A percentile compares a stretch with the other conserved stretches of the same genome.
Conservation (phyloP, 2,888 invertebrate genomes). For the Matsumyia berberina region DNA sequence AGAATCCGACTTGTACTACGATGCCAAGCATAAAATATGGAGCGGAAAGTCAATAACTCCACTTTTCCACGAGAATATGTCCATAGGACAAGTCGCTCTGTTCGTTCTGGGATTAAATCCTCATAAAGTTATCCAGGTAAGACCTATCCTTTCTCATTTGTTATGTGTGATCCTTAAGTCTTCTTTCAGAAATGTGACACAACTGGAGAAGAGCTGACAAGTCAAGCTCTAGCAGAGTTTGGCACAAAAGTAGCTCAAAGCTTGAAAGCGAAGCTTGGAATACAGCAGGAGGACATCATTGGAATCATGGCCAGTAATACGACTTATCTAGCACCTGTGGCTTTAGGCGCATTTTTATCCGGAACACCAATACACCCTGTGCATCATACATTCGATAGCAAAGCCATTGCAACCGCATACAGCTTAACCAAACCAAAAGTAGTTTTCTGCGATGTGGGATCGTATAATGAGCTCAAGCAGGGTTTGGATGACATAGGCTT, state of each 20-base stretch:
- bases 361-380: constrained; percentile 81
- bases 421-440: constrained; percentile 81
- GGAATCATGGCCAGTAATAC: constrained; percentile 80
- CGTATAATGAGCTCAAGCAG: constrained; percentile 78
- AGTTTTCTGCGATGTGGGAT: constrained; percentile 81
- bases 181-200: constrained; percentile 74
- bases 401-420: constrained; percentile 79
- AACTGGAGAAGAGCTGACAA: constrained; percentile 79
- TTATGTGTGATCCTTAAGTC: background rate
- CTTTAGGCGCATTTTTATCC: constrained; percentile 79
- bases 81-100: constrained; percentile 80
- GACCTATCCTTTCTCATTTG: background rate
- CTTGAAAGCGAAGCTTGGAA: constrained; percentile 49
- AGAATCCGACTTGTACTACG: constrained; percentile 77
- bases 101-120: constrained; percentile 77
- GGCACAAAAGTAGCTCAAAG: constrained; percentile 77
- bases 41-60: constrained; percentile 79
- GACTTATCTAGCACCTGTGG: constrained; percentile 79
- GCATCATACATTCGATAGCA: constrained; percentile 79
- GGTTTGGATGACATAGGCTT: constrained; percentile 78
- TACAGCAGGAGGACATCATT: constrained; percentile 80
- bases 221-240: constrained; percentile 78
- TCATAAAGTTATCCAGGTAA: constrained; percentile 80
- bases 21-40: constrained; percentile 80
- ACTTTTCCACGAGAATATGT: constrained; percentile 79